Evolutionary conservation across 2,888 invertebrate species (phyloP), one percentile per base, ranked within the genome.

Genomic region (Helicoverpa assulta): DNA sequence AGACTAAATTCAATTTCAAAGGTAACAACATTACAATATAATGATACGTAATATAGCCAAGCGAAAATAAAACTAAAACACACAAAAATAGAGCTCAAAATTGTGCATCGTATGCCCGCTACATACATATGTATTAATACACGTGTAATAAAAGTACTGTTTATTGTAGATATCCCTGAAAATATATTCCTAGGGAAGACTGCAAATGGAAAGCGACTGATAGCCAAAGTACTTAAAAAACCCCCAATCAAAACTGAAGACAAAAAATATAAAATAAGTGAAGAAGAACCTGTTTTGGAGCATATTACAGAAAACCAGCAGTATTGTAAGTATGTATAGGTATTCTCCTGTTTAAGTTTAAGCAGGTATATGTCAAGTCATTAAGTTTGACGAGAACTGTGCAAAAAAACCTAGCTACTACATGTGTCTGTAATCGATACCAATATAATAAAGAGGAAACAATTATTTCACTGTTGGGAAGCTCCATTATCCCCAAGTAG

Each of bases 181-280:
- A 93, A 92, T 88, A 92, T 95, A 81, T 80, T 89, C 50, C 82
- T 95, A 61, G 95, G 95, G 0, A 93, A 89, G 88, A 91, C 92
- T 33, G 73, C 75, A 7, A 91, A 89, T 58, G 95, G 95, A 1
- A 95, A 94, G 74, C 91, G 88, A 33, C 80, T 95, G 58, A 86
- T 91, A 54, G 94, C 94, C 2, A 93, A 91, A 87, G 86, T 92
- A 19, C 82, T 88, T 0, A 91, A 90, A 59, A 33, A 40, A 7
- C n/a, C 59, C 52, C 26, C 55, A 51, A 78, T 68, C 51, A 77
- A 59, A 52, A 71, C 14, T 14, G 50, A 57, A 33, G 29, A 29
- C 5, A 10, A 3, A 54, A 40, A 40, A 40, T 40, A 40, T 14
- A 40, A 12, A 47, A 47, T 47, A 47, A 47, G 47, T 47, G 47